Evolutionary conservation across 2,888 invertebrate genomes (phyloP).

Genomic region (Sphecodes monilicornis): DNA sequence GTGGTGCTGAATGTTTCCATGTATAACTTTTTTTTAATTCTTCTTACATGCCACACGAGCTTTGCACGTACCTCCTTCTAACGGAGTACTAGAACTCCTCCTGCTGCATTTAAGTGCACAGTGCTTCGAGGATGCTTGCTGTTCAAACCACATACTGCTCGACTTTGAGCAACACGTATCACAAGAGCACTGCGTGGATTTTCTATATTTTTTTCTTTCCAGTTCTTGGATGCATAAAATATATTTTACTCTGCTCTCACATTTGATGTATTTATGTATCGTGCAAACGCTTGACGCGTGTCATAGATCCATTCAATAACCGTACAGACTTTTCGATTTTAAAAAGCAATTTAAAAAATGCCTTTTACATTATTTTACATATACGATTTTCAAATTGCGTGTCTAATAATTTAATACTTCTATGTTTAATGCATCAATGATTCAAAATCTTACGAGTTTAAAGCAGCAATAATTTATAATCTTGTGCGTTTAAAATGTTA

Average conservation of each 20-base stretch:
- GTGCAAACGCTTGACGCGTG: not conserved
- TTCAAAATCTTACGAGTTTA: no score
- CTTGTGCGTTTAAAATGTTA: no score
- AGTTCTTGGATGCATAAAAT: not conserved
- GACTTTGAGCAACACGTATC: constrained; percentile 1
- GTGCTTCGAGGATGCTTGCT: not conserved
- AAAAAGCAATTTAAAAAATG: not conserved
- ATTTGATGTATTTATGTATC: not conserved
- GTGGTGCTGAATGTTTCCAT: not conserved
- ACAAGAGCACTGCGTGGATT: not conserved
- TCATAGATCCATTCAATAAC: not conserved
- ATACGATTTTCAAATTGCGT: no score
- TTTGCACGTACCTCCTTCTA: not conserved
- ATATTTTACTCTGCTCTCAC: not conserved
- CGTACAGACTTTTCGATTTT: no score
- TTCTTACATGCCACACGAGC: not conserved
- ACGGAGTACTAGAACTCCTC: not conserved
- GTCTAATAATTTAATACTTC: no score
- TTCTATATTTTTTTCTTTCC: not conserved
- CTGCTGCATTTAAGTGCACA: constrained; percentile 13
- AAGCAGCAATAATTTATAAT: no score
- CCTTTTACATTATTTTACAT: not conserved
- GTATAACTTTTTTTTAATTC: not conserved
- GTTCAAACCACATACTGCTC: not conserved
- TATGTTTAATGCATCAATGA: no score